Evolutionary conservation across 2,888 invertebrate species (phyloP), one percentile per base, ranked within the genome.

Genomic region (Tridacna crocea): DNA sequence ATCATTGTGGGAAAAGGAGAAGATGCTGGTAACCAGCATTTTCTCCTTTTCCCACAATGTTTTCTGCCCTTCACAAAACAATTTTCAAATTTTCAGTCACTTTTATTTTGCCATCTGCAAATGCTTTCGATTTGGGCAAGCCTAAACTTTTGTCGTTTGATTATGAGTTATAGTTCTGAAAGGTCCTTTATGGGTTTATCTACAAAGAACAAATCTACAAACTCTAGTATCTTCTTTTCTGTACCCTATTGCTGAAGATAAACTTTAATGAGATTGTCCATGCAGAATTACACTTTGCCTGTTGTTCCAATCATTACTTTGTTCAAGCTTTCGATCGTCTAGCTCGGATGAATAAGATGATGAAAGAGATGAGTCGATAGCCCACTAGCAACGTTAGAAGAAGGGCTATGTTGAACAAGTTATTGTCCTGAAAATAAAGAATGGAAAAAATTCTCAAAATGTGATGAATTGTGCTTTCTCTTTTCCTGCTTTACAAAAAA

Each of bases 331-430:
- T 78, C 19, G 88, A 88, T 12, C 81, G 72, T 24, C 88, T 79
- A 0, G 92, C 89, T 46, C 91, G 86, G 19, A 92, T 60, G 13
- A 97, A 94, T 0, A 98, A 95, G 0, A 97, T 96, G 65, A 97
- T 92, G 95, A 97, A 98, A 0, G 98, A 98, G 11, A 97, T 93
- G 15, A 97, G 93, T 82, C 98, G 95, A 94, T 98, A 98, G 0
- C 96, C 96, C 26, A 97, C 91, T 90, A 98, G 96, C 0, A 98
- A 95, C 0, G 96, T 94, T 19, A 96, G 94, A 92, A 98, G 95
- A 87, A 96, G 96, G n/a, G 96, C 93, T 47, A 97, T 96, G 92
- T 98, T 97, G 93, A 90, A 70, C 27, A 72, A 51, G 24, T 84
- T 15, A 75, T 92, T 89, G 75, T 90, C 89, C 92, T 92, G 89